A percentile compares a stretch with the other conserved stretches of the same genome.
phyloP scores from a whole-genome alignment of 23 tunicate species.

The Botrylloides violaceus region DNA sequence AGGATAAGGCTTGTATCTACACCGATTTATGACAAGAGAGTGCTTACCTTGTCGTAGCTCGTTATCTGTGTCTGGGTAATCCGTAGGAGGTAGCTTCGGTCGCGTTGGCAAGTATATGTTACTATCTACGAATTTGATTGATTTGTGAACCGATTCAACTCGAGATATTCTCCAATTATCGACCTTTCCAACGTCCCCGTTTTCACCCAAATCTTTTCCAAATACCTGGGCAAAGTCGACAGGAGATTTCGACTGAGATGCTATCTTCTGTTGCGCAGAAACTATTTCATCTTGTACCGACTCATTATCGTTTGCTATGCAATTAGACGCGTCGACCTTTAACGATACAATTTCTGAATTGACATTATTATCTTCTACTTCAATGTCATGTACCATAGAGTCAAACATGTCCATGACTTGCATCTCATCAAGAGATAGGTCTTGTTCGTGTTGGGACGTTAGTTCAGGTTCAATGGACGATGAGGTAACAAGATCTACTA shows the following conservation, averaged over 20 bases:
- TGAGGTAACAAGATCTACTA: neutral
- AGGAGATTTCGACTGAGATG: neutral
- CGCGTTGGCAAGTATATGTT: conserved; percentile 10
- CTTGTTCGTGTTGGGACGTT: neutral
- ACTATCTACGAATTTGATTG: neutral
- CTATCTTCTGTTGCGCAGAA: neutral
- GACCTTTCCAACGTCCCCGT: neutral
- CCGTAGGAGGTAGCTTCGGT: conserved; percentile 19
- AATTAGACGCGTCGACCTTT: neutral
- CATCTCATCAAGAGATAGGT: conserved; percentile 18
- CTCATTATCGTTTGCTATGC: neutral
- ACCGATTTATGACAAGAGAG: no score
- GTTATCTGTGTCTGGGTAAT: conserved; percentile 10
- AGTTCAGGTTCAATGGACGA: neutral
- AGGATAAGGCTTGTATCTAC: no score
- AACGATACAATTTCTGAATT: neutral
- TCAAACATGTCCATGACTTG: conserved; percentile 14
- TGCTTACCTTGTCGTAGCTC: no score
- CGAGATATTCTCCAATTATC: conserved; percentile 20
- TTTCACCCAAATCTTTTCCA: neutral
- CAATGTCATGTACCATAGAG: conserved; percentile 9
- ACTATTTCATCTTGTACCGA: neutral
- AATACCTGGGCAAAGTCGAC: conserved; percentile 2
- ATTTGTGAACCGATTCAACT: neutral
- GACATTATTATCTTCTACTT: neutral